Percentiles rank a stretch among this genome's conserved stretches.
Conservation (phyloP, 1,140 invertebrate species). For the Wiebesia pumilae region DNA sequence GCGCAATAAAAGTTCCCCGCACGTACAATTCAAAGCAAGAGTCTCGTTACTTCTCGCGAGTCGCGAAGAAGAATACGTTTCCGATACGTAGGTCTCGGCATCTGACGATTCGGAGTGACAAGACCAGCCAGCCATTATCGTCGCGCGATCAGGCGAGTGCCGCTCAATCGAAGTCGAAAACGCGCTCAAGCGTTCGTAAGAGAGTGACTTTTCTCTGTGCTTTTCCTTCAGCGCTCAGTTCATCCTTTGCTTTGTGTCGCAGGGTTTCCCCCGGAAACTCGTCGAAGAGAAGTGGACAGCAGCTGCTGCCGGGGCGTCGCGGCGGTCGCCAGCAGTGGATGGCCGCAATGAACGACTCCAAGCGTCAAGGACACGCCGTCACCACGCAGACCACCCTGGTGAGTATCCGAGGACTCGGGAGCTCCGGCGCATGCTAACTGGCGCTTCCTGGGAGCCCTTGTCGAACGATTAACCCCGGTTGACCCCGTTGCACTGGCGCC, state of each 20-base stretch:
- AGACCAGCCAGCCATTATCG: not conserved
- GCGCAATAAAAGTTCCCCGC: not conserved
- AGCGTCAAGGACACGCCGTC: conserved; percentile 74
- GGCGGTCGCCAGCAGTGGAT: conserved; percentile 70
- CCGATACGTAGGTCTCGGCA: not conserved
- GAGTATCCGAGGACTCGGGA: conserved; percentile 65
- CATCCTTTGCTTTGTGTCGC: conserved; percentile 38
- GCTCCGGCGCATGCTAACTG: not conserved
- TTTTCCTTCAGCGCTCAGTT: not conserved
- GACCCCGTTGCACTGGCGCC: not conserved
- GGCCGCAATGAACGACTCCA: conserved; percentile 73
- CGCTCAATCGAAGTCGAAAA: too few relatives aligned
- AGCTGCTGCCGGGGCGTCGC: conserved; percentile 62
- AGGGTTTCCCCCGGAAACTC: conserved; percentile 83
- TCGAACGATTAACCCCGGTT: not conserved
- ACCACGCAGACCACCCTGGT: conserved; percentile 84
- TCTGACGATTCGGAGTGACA: not conserved
- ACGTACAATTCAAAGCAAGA: not conserved
- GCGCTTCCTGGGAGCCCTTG: not conserved
- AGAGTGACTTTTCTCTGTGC: too few relatives aligned
- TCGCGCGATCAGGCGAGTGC: not conserved
- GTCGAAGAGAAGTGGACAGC: conserved; percentile 73
- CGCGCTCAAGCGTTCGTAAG: too few relatives aligned
- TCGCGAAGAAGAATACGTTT: not conserved
- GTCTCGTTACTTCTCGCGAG: not conserved